Conservation (phyloP, 2,888 invertebrate species). For the Oxytorus armatus region DNA sequence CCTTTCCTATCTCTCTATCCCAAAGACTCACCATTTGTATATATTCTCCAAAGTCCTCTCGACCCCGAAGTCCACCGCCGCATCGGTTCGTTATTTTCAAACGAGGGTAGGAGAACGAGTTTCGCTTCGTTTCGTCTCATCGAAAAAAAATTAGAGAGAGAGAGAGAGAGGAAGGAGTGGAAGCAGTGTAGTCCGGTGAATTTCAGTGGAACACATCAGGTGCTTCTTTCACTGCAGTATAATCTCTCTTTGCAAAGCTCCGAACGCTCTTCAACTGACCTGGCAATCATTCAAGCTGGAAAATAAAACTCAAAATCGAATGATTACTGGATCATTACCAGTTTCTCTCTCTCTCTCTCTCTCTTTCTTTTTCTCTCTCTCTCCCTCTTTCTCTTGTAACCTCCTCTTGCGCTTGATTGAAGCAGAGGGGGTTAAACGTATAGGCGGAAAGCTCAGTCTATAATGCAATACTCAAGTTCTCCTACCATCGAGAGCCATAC, state of each 20-base stretch:
- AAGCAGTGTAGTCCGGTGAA: not conserved
- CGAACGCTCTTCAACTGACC: not conserved
- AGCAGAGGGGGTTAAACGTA: slow-evolving; percentile 12
- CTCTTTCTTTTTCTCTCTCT: not conserved
- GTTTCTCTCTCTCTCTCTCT: not conserved
- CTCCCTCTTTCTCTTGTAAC: not conserved
- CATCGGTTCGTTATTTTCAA: slow-evolving; percentile 58
- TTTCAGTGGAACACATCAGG: slow-evolving; percentile 19
- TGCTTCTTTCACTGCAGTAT: slow-evolving; percentile 50
- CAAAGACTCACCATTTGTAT: slow-evolving; percentile 42
- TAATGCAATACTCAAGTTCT: slow-evolving; percentile 17
- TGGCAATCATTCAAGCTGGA: slow-evolving; percentile 24
- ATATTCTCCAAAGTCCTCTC: slow-evolving; percentile 51
- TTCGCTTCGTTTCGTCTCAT: slow-evolving; percentile 16
- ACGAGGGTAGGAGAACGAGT: slow-evolving; percentile 10
- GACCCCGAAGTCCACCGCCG: slow-evolving; percentile 17
- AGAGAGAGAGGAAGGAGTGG: not conserved
- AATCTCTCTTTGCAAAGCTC: slow-evolving; percentile 1
- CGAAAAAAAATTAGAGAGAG: slow-evolving; percentile 1
- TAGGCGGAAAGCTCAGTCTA: slow-evolving; percentile 26
- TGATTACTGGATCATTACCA: slow-evolving; percentile 48
- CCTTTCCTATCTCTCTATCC: slow-evolving; percentile 46
- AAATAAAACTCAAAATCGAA: slow-evolving; percentile 57
- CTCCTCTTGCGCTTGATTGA: slow-evolving; percentile 35
- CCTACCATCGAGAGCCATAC: slow-evolving; percentile 20